Base-by-base conservation (phyloP, 1,140 invertebrate species). In the Forficula auricularia region DNA sequence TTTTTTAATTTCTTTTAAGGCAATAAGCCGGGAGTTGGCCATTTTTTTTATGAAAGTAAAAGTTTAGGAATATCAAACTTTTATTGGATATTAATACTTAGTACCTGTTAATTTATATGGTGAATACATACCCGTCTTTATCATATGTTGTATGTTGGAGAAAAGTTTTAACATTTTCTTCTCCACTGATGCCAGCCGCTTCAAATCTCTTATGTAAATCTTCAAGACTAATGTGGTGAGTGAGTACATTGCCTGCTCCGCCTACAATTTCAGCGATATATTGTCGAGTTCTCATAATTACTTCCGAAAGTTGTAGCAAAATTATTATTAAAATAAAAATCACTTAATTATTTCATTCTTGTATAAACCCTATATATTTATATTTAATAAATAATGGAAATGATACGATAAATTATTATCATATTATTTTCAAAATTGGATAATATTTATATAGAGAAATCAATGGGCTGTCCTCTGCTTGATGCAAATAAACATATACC, bases 251-350 rank as follows among this genome's bases (percentile, higher is more conserved):
- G 48, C 82, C 82, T 45, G 75, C 72, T 20, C 62, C 55, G 42
- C 78, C 77, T n/a, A 83, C 79, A 9, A 95, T 72, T 49, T 87
- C 80, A 49, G 79, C 73, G 73, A 95, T 95, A 57, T 94, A 92
- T 57, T 81, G 78, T 52, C 91, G 79, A 12, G 89, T 82, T 54
- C 88, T 75, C 68, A 88, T 89, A 54, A 99, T 92, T 46, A 95
- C 90, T 66, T 98, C 92, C 2, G 92, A 98, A 44, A 98, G 64
- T 75, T 97, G 91, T 43, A 97, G 71, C 89, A 95, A 61, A 31
- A 67, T 66, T n/a, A n/a, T n/a, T n/a, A n/a, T n/a, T n/a, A 51
- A 47, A 49, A 45, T 50, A 46, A 48, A 48, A 48, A 39, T 44
- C 41, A 40, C n/a, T 12, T 42, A 16, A 14, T 31, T 8, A 27